These are phyloP conservation scores for Hermaeophaga mercurialis DNA, from an alignment of 2,888 invertebrate genomes.

Conservation along the genomic window DNA sequence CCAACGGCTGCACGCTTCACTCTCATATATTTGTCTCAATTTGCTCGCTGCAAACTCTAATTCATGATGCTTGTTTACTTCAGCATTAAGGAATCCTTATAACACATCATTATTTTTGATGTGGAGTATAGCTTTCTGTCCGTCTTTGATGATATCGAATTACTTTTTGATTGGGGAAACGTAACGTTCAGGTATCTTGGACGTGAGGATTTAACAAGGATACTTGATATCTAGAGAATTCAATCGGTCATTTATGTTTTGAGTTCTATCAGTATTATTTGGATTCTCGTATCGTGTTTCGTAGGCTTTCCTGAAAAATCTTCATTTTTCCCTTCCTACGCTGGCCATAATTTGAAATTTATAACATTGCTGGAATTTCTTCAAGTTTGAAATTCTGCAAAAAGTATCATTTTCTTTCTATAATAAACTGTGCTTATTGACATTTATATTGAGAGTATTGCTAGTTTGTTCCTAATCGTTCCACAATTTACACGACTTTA, in stretches of 20 bases:
- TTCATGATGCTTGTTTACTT: constrained; percentile 48
- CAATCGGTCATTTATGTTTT: constrained; percentile 49
- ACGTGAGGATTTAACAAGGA: constrained; percentile 50
- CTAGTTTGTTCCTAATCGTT: constrained; percentile 3
- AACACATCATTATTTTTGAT: constrained; percentile 57
- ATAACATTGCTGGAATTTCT: not conserved
- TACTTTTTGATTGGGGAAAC: constrained; percentile 55
- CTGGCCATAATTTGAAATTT: constrained; percentile 3
- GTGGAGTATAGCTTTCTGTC: constrained; percentile 50
- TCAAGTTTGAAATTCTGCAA: not conserved
- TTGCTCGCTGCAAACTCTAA: constrained; percentile 45
- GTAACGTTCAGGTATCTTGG: constrained; percentile 48
- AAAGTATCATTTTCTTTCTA: not conserved
- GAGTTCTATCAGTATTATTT: constrained; percentile 38
- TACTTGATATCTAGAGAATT: constrained; percentile 47
- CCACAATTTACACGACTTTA: not conserved
- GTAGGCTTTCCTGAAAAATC: constrained; percentile 29
- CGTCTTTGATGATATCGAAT: constrained; percentile 50
- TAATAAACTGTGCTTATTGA: not conserved
- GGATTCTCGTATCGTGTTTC: constrained; percentile 37
- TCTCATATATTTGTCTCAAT: constrained; percentile 52
- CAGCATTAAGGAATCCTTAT: constrained; percentile 52
- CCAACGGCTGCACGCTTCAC: constrained; percentile 20
- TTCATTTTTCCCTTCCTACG: constrained; percentile 34
- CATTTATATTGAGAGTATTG: not conserved